A percentile compares a stretch with the other conserved stretches of the same genome.
Evolutionary conservation across 1,140 invertebrate species (phyloP).

Genomic region (Drosophila murphyi): DNA sequence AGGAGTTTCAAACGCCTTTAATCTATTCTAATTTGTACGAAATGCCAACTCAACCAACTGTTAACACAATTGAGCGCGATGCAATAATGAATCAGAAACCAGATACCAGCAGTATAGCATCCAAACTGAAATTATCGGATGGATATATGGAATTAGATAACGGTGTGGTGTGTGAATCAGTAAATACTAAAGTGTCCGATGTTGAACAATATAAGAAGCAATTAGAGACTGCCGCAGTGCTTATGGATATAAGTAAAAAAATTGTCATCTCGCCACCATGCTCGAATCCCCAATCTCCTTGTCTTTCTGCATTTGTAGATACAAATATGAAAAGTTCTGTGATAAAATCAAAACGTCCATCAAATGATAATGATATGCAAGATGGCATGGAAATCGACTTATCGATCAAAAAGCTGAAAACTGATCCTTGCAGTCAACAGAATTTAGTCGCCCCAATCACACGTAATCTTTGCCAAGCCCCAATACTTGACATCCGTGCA

Average conservation of each 20-base stretch:
- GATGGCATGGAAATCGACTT: constrained; percentile 80
- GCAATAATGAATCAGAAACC: constrained; percentile 31
- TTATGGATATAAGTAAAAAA: constrained; percentile 84
- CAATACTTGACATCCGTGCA: constrained; percentile 61
- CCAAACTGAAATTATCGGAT: constrained; percentile 30
- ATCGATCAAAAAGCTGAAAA: constrained; percentile 78
- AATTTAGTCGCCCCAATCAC: constrained; percentile 41
- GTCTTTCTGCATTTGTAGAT: constrained; percentile 65
- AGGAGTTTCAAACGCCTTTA: constrained; percentile 36
- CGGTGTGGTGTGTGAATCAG: background rate
- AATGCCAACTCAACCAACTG: constrained; percentile 21
- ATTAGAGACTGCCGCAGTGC: constrained; percentile 82
- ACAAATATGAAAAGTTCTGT: constrained; percentile 84
- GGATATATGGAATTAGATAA: constrained; percentile 30
- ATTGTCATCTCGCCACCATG: constrained; percentile 83
- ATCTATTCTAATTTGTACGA: constrained; percentile 59
- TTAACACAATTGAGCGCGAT: constrained; percentile 40
- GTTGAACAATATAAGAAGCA: constrained; percentile 76
- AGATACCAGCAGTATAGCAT: constrained; percentile 29
- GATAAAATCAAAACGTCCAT: constrained; percentile 84
- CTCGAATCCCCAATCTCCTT: constrained; percentile 84
- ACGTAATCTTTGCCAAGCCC: constrained; percentile 55
- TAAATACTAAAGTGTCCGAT: constrained; percentile 45
- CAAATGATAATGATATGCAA: constrained; percentile 64
- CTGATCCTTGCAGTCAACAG: constrained; percentile 54